Base-by-base conservation (phyloP, 2,888 invertebrate genomes). In the Campoplex capitator region DNA sequence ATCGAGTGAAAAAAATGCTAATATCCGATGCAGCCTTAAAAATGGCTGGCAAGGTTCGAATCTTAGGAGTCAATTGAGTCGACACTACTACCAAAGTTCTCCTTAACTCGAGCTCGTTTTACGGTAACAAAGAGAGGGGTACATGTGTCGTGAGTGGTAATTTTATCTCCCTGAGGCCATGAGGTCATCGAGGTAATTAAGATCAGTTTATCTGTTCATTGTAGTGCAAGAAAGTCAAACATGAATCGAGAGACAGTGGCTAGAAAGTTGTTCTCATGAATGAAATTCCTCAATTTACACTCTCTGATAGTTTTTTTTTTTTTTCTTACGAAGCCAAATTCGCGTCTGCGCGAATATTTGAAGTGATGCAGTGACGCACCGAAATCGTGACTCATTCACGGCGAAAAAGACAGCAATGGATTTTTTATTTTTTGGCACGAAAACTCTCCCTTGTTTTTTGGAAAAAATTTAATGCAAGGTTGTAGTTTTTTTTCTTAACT, bases 181-280 rank as follows among this genome's bases (percentile, higher is more conserved):
- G 94, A 94, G 93, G 93, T 94, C 94, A 94, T 93, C 92, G 90
- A 90, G 92, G 92, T 94, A 94, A 94, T 94, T 94, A 94, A 94
- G 93, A 92, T 91, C 92, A 92, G 91, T 93, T 93, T 92, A 91
- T 91, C 90, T 89, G 91, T 88, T 89, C 91, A 92, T 91, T 92
- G 89, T 88, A 90, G 87, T 88, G 89, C 88, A 88, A 87, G 88
- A 86, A 78, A 86, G 83, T 83, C 78, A 84, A 85, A 83, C 73
- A 84, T 81, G 84, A 82, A 86, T 76, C 65, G 65, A 78, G 84
- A 81, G 45, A 73, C 71, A 70, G 67, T 23, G 67, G 62, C 62
- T 62, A 62, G 77, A 86, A 82, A 83, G 81, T 80, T 65, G 56
- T 79, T 51, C 70, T 73, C 7, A 54, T 83, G 79, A 84, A 89